These are phyloP conservation scores for Danio rerio DNA, from an alignment of 2,113 vertebrate genomes.

Conservation along the genomic window DNA sequence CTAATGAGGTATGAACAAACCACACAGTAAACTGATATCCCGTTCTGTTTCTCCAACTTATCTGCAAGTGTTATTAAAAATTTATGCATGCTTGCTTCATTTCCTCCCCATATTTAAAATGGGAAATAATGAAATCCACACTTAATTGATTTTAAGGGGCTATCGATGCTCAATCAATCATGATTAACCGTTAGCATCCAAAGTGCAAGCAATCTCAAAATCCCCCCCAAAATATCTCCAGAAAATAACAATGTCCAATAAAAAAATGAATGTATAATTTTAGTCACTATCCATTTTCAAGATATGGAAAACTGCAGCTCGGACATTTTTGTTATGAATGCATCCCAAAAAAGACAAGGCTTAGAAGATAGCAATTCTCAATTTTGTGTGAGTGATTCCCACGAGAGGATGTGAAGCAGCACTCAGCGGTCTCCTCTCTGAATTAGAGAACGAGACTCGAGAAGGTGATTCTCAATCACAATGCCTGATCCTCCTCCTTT, in stretches of 20 bases:
- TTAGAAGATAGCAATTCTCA: not conserved
- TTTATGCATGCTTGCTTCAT: no score
- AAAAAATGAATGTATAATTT: not conserved
- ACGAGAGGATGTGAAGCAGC: not conserved
- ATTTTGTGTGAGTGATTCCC: not conserved
- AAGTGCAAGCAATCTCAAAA: not conserved
- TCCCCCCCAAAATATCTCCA: no score
- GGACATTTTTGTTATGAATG: not conserved
- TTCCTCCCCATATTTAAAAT: no score
- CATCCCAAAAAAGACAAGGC: not conserved
- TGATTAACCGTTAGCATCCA: no score
- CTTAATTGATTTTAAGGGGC: no score
- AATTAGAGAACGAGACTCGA: not conserved
- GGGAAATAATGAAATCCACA: no score
- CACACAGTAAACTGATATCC: no score
- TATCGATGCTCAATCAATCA: no score
- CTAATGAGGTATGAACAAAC: no score
- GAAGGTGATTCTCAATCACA: constrained; percentile 12
- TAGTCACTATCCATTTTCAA: not conserved
- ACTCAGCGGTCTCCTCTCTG: not conserved
- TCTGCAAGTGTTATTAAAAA: no score
- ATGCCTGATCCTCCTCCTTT: not conserved
- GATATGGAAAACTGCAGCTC: not conserved
- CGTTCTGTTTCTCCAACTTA: no score
- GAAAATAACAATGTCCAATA: not conserved